Conservation (phyloP, 2,797 vertebrate species). For the Takifugu rubripes region DNA sequence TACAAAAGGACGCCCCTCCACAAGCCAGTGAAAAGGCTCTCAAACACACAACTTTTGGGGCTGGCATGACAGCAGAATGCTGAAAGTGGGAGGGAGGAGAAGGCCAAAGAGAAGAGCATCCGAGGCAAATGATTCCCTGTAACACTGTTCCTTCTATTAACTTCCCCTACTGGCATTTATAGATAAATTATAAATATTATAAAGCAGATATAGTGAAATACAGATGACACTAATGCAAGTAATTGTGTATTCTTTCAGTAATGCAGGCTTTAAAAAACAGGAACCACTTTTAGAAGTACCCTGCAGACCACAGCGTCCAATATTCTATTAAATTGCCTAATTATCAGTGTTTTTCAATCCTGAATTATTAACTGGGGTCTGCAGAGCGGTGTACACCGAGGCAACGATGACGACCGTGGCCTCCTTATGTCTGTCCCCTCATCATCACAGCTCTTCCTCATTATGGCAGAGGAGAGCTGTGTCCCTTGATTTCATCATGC, state of each 20-base stretch:
- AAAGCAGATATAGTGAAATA: too few species aligned
- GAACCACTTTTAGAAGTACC: too few species aligned
- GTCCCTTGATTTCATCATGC: slow-evolving; percentile 38
- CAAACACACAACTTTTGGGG: slow-evolving; percentile 50
- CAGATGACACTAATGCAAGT: too few species aligned
- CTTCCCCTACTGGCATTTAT: slow-evolving; percentile 1
- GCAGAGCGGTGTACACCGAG: too few species aligned
- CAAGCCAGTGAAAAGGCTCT: slow-evolving; percentile 55
- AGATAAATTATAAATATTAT: too few species aligned
- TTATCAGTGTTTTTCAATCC: too few species aligned
- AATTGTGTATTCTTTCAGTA: too few species aligned
- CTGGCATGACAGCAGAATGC: slow-evolving; percentile 50
- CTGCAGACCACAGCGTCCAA: too few species aligned
- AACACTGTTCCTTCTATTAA: too few species aligned
- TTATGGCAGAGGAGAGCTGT: slow-evolving; percentile 50
- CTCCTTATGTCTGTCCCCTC: slow-evolving; percentile 16
- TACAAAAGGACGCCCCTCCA: slow-evolving; percentile 47
- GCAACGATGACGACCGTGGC: neutral
- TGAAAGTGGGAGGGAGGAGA: slow-evolving; percentile 21
- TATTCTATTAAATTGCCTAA: too few species aligned
- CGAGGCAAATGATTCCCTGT: neutral
- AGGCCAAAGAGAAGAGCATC: slow-evolving; percentile 3
- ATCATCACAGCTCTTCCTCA: slow-evolving; percentile 38
- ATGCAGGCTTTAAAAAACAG: too few species aligned
- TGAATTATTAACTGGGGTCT: too few species aligned